phyloP scores from a whole-genome alignment of 2,888 invertebrate species.

The Lissonota sp. region DNA sequence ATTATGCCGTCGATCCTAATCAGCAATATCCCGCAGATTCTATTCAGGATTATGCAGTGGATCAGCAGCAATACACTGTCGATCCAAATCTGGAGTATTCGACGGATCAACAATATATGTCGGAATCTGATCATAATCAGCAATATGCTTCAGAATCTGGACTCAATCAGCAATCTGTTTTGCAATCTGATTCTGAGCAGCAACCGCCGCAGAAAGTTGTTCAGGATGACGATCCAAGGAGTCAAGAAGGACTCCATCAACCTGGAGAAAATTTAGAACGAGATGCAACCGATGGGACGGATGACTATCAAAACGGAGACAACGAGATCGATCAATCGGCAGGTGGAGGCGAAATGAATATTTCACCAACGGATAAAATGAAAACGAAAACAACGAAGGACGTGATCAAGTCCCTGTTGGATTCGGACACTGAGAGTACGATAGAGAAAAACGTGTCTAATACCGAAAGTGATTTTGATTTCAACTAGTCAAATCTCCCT shows the following conservation, averaged over 20 bases:
- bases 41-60: constrained; percentile 38
- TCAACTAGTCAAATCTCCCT: constrained; percentile 72
- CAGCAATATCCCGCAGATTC: constrained; percentile 40
- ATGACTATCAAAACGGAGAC: not conserved
- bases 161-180: constrained; percentile 31
- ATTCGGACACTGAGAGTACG: constrained; percentile 81
- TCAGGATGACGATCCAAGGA: not conserved
- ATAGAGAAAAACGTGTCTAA: constrained; percentile 80
- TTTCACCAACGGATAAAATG: constrained; percentile 48
- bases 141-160: constrained; percentile 32
- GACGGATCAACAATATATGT: constrained; percentile 46
- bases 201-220: constrained; percentile 4
- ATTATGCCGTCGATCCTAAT: constrained; percentile 29
- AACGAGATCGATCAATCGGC: constrained; percentile 19
- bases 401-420: constrained; percentile 75
- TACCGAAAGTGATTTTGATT: constrained; percentile 81
- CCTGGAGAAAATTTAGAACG: constrained; percentile 9
- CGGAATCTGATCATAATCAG: constrained; percentile 28
- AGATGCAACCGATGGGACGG: constrained; percentile 17
- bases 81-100: constrained; percentile 52
- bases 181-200: constrained; percentile 42
- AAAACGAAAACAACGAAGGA: constrained; percentile 74
- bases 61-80: constrained; percentile 55
- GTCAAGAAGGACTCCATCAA: constrained; percentile 5
- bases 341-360: constrained; percentile 25